Conservation (phyloP, 2,113 vertebrate species). For the Lampris megalopsis region DNA sequence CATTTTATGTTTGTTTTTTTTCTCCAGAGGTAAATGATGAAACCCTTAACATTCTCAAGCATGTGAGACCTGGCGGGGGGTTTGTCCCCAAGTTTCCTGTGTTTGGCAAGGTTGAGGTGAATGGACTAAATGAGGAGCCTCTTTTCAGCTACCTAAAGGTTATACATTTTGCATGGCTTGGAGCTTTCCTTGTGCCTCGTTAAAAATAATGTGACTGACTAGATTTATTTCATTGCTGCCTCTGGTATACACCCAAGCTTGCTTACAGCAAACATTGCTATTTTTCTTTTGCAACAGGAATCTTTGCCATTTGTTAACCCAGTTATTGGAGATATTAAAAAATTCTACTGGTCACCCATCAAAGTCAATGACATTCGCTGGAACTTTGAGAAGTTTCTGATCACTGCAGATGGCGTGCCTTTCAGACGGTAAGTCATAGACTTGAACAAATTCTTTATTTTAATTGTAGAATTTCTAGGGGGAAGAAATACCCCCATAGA, state of each 20-base stretch:
- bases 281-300: constrained; percentile 65
- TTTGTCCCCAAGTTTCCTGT: constrained; percentile 84
- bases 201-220: background rate
- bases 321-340: constrained; percentile 81
- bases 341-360: constrained; percentile 83
- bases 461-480: background rate
- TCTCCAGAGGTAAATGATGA: constrained; percentile 81
- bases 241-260: background rate
- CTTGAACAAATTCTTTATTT: background rate
- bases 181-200: background rate
- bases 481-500: background rate
- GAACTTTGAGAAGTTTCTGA: constrained; percentile 87
- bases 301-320: constrained; percentile 81
- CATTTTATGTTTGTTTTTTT: background rate
- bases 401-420: constrained; percentile 77
- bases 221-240: background rate
- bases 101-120: constrained; percentile 83
- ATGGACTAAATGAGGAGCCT: constrained; percentile 81
- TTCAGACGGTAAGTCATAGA: constrained; percentile 74
- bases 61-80: constrained; percentile 80
- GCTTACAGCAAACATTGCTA: background rate
- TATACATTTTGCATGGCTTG: background rate
- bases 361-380: constrained; percentile 84
- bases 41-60: constrained; percentile 79
- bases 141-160: constrained; percentile 84